These are phyloP conservation scores for Pocillopora damicornis DNA, from an alignment of 64 coral and sea anemone species.

Conservation along the genomic window DNA sequence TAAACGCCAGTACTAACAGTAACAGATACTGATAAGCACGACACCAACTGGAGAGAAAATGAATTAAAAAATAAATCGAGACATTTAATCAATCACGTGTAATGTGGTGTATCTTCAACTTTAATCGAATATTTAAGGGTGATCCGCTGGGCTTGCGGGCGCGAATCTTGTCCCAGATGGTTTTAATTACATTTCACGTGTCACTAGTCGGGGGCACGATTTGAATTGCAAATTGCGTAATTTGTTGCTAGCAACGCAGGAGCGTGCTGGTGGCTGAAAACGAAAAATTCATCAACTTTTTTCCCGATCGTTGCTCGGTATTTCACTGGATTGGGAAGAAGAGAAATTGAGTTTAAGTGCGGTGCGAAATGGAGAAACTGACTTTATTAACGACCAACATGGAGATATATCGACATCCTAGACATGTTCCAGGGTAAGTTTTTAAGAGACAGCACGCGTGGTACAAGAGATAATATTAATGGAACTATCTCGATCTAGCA, in stretches of 20 bases:
- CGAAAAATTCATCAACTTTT: neutral
- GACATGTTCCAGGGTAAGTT: slow-evolving; percentile 67
- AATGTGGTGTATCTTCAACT: neutral
- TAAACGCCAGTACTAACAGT: too few species aligned
- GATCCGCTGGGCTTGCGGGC: neutral
- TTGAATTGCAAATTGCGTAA: slow-evolving; percentile 34
- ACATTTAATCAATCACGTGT: too few species aligned
- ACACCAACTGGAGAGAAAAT: too few species aligned
- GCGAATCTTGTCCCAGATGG: neutral
- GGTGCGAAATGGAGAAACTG: slow-evolving; percentile 51
- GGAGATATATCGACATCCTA: slow-evolving; percentile 55
- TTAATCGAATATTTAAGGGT: neutral
- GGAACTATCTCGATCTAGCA: neutral
- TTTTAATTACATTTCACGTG: slow-evolving; percentile 12
- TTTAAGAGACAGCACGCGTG: neutral
- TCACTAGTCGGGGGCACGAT: neutral
- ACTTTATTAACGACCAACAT: slow-evolving; percentile 61
- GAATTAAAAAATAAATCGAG: too few species aligned
- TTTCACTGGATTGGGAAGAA: neutral
- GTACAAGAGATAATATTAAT: neutral
- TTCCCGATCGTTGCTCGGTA: neutral
- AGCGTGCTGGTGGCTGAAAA: too few species aligned
- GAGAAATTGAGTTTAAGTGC: neutral
- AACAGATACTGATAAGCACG: too few species aligned
- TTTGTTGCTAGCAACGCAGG: slow-evolving; percentile 42